These are phyloP conservation scores for Scaptomyza hsui DNA, from an alignment of 1,140 invertebrate species.

Conservation along the genomic window DNA sequence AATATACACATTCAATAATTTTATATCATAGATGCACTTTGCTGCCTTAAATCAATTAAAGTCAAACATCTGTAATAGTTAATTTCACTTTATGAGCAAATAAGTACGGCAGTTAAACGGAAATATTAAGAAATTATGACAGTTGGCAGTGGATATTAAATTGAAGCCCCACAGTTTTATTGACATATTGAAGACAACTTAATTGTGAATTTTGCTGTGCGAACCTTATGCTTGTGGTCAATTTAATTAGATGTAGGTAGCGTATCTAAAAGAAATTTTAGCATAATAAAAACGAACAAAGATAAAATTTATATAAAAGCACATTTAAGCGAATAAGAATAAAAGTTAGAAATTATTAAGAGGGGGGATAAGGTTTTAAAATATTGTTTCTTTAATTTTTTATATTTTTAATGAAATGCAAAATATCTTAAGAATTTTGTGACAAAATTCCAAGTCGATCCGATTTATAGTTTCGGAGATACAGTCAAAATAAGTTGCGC, in stretches of 20 bases:
- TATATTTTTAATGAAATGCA: too few relatives aligned
- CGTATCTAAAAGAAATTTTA: too few relatives aligned
- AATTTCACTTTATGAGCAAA: conserved; percentile 26
- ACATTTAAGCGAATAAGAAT: too few relatives aligned
- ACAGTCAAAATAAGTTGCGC: too few relatives aligned
- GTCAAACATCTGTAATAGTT: background rate
- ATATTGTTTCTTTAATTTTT: too few relatives aligned
- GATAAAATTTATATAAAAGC: too few relatives aligned
- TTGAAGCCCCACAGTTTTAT: conserved; percentile 8
- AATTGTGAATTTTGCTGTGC: background rate
- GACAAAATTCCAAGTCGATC: too few relatives aligned
- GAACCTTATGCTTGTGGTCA: background rate
- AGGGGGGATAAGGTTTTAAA: too few relatives aligned
- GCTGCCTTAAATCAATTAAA: background rate
- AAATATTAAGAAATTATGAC: conserved; percentile 6
- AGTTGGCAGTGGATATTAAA: conserved; percentile 1
- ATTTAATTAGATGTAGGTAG: background rate
- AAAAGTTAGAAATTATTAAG: conserved; percentile 1
- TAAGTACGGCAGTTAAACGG: conserved; percentile 1
- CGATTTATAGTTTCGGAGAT: too few relatives aligned
- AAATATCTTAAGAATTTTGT: too few relatives aligned
- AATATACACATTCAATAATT: too few relatives aligned
- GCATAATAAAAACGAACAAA: too few relatives aligned
- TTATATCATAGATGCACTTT: background rate
- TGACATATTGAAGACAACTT: background rate